Evolutionary conservation across 2,113 vertebrate species (phyloP).

Genomic region (Solea senegalensis): DNA sequence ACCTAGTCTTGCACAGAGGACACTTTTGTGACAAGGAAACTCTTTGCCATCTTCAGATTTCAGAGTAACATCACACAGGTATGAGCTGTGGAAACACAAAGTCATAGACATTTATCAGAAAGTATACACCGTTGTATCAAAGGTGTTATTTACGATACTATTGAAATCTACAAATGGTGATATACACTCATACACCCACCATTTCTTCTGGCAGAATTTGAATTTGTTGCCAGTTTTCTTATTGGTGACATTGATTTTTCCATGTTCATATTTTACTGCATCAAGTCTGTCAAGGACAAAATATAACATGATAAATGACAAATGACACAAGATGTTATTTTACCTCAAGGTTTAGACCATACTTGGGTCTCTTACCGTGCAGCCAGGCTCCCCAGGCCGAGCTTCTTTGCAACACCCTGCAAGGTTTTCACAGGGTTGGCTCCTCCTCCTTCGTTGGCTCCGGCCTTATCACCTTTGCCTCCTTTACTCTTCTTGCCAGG

Average conservation of each 20-base stretch:
- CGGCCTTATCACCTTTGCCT: conserved; percentile 76
- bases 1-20: conserved; percentile 97
- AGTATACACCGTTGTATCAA: not conserved
- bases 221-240: conserved; percentile 88
- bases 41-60: conserved; percentile 94
- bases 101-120: not conserved
- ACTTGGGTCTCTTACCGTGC: conserved; percentile 81
- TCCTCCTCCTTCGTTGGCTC: conserved; percentile 74
- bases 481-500: conserved; percentile 87
- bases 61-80: conserved; percentile 92
- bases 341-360: not conserved
- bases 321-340: not conserved
- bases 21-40: conserved; percentile 95
- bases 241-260: conserved; percentile 85
- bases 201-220: conserved; percentile 88
- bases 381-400: conserved; percentile 87
- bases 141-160: not conserved
- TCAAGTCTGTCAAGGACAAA: conserved; percentile 84
- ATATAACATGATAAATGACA: not conserved
- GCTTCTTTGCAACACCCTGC: conserved; percentile 90
- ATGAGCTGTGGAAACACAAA: conserved; percentile 80
- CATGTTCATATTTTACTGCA: conserved; percentile 90
- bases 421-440: conserved; percentile 89
- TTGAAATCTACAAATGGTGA: not conserved
- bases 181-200: conserved; percentile 72